Base-by-base conservation (phyloP, 2,888 invertebrate species). In the Gerris lacustris region DNA sequence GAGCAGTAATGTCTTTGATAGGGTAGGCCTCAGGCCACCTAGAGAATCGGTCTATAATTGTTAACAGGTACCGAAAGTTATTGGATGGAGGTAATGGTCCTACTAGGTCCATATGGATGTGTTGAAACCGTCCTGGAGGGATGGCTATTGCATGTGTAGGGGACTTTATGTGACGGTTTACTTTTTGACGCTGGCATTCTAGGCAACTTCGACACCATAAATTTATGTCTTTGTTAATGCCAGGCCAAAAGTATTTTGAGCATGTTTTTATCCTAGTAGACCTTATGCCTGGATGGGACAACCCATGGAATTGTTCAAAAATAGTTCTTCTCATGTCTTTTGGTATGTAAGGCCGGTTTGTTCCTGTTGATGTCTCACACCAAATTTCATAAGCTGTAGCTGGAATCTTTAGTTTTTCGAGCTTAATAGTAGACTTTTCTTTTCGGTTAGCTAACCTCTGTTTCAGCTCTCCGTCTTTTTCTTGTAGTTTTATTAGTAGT, bases 11-110 rank as follows among this genome's bases (percentile, higher is more conserved):
- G 70, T 80, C 77, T 0, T 44, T 9, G 0, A 80, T 67, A 0
- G 81, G 80, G 9, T 76, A 73, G 0, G 76, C 79, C 70, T 80
- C 80, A 15, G 80, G 78, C 81, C 81, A 81, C 6, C 80, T 75
- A 0, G 80, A 79, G 67, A 75, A 77, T 5, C 78, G 55, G 69
- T 80, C 79, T 6, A 79, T 76, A 15, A 76, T 76, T 0, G 80
- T 80, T 0, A 81, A 76, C 43, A 77, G 77, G 71, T 79, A 81
- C 7, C 74, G 72, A 68, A 72, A 77, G 9, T 70, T 70, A 4
- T 72, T 11, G 15, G 69, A 63, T 0, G 62, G 15, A 5, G 72
- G 71, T 7, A 75, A 69, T 0, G 74, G 74, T 5, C 77, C 74
- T 6, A 79, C 73, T 4, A 79, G 7, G 73, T n/a, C n/a, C n/a